Evolutionary conservation across 2,888 invertebrate genomes (phyloP), one percentile per base, ranked within the genome.

Genomic region (Drosophila vallismaia): DNA sequence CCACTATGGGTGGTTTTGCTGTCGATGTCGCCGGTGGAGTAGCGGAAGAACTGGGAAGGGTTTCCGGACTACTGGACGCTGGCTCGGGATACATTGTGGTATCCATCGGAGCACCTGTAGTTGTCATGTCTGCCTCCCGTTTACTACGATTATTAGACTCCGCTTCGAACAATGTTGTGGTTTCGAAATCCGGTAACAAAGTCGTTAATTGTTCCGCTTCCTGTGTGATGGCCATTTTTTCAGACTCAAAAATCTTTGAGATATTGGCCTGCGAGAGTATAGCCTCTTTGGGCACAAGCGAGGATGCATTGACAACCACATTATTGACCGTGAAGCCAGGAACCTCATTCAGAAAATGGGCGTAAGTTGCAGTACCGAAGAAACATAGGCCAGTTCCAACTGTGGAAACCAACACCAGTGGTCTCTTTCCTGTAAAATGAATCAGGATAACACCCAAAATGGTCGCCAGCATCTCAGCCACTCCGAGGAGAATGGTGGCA

Each of bases 381-480:
- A 95, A 95, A 84, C 95, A 95, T 1, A 94, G 33, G 0, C 94
- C 94, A 0, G 94, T 94, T n/a, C 94, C 95, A 0, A 93, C 90
- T 0, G 95, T 94, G 0, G 96, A 96, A 26, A 94, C 88, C 53
- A 96, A 93, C 0, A 94, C 94, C 40, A 96, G 90, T 0, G 94
- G 93, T 8, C 96, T 92, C 88, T 96, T 96, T 2, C 96, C 96
- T 0, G 94, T 93, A 77, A 94, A 94, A 77, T 95, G 95, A 0
- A 96, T 94, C 5, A 95, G 91, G 4, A 93, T 59, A 0, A 96
- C 95, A 78, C 95, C 95, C 5, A 94, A 73, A 3, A 94, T 89
- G 0, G 95, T 94, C 0, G 96, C 96, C 0, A 94, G 60, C 53
- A 96, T 92, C 91, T 96, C 95, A 0, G 94, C 93, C 9, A 94